Percentiles rank a stretch among this genome's conserved stretches.
Conservation (phyloP, 2,113 vertebrate genomes). For the Prochilodus magdalenae region DNA sequence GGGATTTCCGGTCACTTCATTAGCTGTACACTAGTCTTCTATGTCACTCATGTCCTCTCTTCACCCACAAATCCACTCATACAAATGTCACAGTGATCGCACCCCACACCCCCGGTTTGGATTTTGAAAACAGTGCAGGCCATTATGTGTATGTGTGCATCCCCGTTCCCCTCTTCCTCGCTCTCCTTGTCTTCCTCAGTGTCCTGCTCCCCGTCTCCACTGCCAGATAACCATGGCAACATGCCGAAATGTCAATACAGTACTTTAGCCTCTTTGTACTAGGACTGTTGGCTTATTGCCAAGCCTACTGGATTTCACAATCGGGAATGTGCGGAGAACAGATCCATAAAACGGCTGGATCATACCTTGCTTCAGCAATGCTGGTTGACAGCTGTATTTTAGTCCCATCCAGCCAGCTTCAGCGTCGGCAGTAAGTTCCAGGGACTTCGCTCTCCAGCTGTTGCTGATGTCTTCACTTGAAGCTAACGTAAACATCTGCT, state of each 20-base stretch:
- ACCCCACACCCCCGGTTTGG: slow-evolving; percentile 23
- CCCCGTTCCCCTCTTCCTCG: slow-evolving; percentile 14
- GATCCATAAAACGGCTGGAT: slow-evolving; percentile 8
- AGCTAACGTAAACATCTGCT: slow-evolving; percentile 20
- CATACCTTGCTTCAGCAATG: not conserved
- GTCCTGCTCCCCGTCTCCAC: slow-evolving; percentile 22
- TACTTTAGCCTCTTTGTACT: slow-evolving; percentile 50
- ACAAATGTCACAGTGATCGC: slow-evolving; percentile 10
- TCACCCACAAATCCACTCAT: slow-evolving; percentile 8
- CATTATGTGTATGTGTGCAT: slow-evolving; percentile 24
- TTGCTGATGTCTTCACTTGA: slow-evolving; percentile 9
- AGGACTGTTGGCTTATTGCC: slow-evolving; percentile 18
- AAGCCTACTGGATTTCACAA: slow-evolving; percentile 40
- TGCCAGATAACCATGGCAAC: slow-evolving; percentile 56
- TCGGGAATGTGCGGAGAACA: slow-evolving; percentile 29
- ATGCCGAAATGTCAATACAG: slow-evolving; percentile 49
- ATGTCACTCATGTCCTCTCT: not conserved
- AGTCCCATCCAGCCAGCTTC: not conserved
- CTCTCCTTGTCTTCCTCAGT: slow-evolving; percentile 32
- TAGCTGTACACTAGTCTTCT: not conserved
- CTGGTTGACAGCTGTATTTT: not conserved
- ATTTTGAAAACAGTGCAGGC: slow-evolving; percentile 36
- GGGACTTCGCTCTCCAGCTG: slow-evolving; percentile 23
- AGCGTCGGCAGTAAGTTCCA: not conserved
- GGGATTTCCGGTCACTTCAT: not conserved